A percentile compares a stretch with the other conserved stretches of the same genome.
Evolutionary conservation across 2,797 vertebrate genomes (phyloP).

Genomic region (Sebastes nivosus): DNA sequence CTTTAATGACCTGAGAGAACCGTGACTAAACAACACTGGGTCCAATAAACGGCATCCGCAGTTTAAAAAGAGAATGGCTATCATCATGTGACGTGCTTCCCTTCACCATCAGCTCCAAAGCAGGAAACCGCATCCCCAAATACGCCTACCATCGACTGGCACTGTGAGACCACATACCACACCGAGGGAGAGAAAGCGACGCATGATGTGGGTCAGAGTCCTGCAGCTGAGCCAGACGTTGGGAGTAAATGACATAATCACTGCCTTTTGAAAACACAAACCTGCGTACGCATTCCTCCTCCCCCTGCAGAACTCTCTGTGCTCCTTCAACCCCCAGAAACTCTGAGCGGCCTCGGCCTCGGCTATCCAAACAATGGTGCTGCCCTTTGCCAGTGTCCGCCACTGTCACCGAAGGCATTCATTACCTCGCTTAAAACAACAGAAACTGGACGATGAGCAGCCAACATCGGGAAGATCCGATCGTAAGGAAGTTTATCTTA

Average conservation of each 20-base stretch:
- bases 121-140: constrained; percentile 72
- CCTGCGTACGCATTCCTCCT: constrained; percentile 49
- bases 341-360: constrained; percentile 39
- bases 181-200: constrained; percentile 41
- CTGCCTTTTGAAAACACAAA: constrained; percentile 71
- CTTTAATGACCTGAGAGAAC: not conserved
- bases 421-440: constrained; percentile 29
- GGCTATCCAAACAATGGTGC: constrained; percentile 55
- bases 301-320: constrained; percentile 1
- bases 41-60: not conserved
- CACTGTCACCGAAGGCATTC: constrained; percentile 35
- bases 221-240: constrained; percentile 52
- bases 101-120: constrained; percentile 53
- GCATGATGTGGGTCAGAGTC: constrained; percentile 58
- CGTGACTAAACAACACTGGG: constrained; percentile 20
- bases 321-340: constrained; percentile 26
- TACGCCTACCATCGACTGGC: constrained; percentile 57
- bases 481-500: not conserved
- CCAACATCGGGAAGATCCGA: not conserved
- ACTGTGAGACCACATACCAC: constrained; percentile 64
- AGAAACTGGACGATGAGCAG: not conserved
- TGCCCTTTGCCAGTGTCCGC: constrained; percentile 19
- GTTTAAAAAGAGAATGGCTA: constrained; percentile 23
- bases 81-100: constrained; percentile 54
- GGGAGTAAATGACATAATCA: constrained; percentile 80